phyloP scores from a whole-genome alignment of 2,888 invertebrate genomes.

The Ctenicera cuprea region DNA sequence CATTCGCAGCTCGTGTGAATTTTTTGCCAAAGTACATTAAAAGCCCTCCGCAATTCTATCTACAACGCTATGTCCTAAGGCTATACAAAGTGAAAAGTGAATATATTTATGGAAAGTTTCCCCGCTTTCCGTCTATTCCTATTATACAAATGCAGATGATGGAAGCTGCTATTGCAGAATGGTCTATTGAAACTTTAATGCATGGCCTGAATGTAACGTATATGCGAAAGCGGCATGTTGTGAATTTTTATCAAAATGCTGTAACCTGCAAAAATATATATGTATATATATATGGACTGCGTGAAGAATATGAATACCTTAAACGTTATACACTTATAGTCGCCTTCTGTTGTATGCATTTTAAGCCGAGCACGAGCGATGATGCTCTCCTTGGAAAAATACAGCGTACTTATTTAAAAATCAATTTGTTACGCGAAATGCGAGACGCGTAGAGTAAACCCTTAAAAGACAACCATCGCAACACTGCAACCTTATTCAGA shows the following conservation, averaged over 20 bases:
- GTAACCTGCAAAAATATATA: conserved; percentile 37
- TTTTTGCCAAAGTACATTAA: conserved; percentile 37
- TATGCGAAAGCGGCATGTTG: conserved; percentile 57
- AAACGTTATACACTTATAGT: conserved; percentile 31
- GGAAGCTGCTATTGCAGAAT: conserved; percentile 56
- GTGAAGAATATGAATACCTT: conserved; percentile 46
- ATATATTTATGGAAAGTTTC: conserved; percentile 62
- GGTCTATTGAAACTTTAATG: conserved; percentile 59
- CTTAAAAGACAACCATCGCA: not conserved
- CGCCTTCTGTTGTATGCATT: conserved; percentile 22
- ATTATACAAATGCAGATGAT: conserved; percentile 60
- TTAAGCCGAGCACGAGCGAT: conserved; percentile 9
- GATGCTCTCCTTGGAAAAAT: not conserved
- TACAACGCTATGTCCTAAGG: conserved; percentile 54
- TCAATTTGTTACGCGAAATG: conserved; percentile 19
- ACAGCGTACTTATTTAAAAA: conserved; percentile 6
- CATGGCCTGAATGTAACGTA: conserved; percentile 59
- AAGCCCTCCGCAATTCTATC: conserved; percentile 41
- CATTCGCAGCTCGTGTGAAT: conserved; percentile 13
- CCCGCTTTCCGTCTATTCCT: conserved; percentile 59
- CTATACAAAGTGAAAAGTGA: conserved; percentile 61
- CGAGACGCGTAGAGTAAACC: not conserved
- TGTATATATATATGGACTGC: conserved; percentile 41
- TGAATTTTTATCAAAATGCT: conserved; percentile 48
- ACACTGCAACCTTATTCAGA: not conserved